phyloP scores from a whole-genome alignment of 2,888 invertebrate species.

The Torymus aiolomorphi region DNA sequence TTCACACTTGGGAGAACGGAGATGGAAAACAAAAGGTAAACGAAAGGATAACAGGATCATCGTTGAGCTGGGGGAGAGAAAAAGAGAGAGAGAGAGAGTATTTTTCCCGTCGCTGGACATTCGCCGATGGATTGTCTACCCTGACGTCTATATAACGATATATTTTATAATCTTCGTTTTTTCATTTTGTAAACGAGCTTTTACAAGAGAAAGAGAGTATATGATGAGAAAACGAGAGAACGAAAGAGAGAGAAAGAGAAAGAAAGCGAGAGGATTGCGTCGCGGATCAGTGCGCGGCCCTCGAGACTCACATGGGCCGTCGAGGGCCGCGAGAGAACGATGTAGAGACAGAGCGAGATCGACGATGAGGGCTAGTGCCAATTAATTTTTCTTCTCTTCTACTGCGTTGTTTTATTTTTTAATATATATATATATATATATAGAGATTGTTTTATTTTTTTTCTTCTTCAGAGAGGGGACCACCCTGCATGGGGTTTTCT shows the following conservation, averaged over 20 bases:
- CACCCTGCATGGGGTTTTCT: neutral
- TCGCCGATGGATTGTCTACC: slow-evolving; percentile 57
- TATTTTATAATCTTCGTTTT: slow-evolving; percentile 30
- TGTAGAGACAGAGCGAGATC: neutral
- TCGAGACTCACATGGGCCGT: neutral
- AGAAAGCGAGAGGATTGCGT: slow-evolving; percentile 22
- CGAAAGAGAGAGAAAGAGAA: too few relatives aligned
- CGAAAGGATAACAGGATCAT: slow-evolving; percentile 15
- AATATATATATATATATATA: slow-evolving; percentile 26
- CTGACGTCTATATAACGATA: slow-evolving; percentile 42
- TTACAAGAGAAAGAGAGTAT: slow-evolving; percentile 23
- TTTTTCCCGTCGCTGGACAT: slow-evolving; percentile 55
- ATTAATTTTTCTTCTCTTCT: slow-evolving; percentile 51
- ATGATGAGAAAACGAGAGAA: neutral
- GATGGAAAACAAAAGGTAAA: neutral
- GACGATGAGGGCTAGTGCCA: slow-evolving; percentile 49
- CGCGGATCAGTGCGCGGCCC: neutral
- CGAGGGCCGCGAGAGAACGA: too few relatives aligned
- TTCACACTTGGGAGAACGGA: slow-evolving; percentile 5
- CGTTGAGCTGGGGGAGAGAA: slow-evolving; percentile 21
- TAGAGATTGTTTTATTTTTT: slow-evolving; percentile 27
- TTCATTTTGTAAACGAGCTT: slow-evolving; percentile 42
- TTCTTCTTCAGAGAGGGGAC: neutral
- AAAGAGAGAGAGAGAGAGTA: slow-evolving; percentile 31
- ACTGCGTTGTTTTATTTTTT: slow-evolving; percentile 39